A percentile compares a stretch with the other conserved stretches of the same genome.
phyloP scores from a whole-genome alignment of 2,888 invertebrate genomes.

The Lithodes maja region DNA sequence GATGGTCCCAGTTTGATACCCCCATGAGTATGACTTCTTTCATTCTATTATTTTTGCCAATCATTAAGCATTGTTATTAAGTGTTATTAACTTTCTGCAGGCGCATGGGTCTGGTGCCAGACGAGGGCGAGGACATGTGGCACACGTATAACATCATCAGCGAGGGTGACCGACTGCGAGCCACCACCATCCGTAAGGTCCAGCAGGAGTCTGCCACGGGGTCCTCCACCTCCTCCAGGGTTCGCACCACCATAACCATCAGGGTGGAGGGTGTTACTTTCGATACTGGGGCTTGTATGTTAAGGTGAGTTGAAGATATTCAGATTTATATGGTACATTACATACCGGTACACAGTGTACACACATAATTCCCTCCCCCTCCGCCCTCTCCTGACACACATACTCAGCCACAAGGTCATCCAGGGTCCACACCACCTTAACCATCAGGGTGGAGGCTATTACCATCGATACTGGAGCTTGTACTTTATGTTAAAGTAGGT shows the following conservation, averaged over 20 bases:
- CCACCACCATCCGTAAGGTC: slow-evolving; percentile 90
- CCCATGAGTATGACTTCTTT: neutral
- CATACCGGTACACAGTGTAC: no score
- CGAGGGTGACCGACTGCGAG: slow-evolving; percentile 90
- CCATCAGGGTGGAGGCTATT: slow-evolving; percentile 92
- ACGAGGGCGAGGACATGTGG: slow-evolving; percentile 99
- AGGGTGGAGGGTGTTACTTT: slow-evolving; percentile 95
- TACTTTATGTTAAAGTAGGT: slow-evolving; percentile 80
- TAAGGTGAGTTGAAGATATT: slow-evolving; percentile 75
- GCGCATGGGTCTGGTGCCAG: slow-evolving; percentile 89
- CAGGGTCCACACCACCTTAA: slow-evolving; percentile 92
- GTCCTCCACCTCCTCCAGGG: slow-evolving; percentile 89
- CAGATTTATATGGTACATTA: neutral
- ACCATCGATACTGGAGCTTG: slow-evolving; percentile 99
- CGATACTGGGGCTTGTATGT: slow-evolving; percentile 97
- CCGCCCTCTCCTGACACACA: no score
- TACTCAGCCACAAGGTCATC: slow-evolving; percentile 93
- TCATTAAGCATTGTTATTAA: neutral
- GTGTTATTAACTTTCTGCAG: slow-evolving; percentile 75
- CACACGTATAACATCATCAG: slow-evolving; percentile 97
- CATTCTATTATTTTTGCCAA: neutral
- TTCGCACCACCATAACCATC: slow-evolving; percentile 94
- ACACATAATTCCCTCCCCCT: no score
- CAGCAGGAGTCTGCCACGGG: slow-evolving; percentile 96
- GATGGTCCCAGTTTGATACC: no score